These are phyloP conservation scores for Stigmatopora nigra DNA, from an alignment of 2,113 vertebrate genomes.

Conservation along the genomic window DNA sequence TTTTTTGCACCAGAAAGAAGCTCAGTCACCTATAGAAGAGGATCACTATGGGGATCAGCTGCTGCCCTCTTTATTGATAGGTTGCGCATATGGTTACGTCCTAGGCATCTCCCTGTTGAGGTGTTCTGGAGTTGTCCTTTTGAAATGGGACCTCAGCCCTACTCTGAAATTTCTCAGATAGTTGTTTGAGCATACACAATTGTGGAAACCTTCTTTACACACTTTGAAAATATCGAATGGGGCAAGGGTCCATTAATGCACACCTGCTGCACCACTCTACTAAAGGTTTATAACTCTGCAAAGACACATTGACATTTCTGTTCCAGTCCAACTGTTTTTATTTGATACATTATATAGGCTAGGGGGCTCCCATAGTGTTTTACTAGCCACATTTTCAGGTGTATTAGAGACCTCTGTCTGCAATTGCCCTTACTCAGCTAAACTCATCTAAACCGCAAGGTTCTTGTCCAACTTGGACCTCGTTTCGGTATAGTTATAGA, in stretches of 20 bases:
- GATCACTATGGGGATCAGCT: too few species aligned
- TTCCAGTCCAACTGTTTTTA: constrained; percentile 1
- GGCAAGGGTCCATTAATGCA: not conserved
- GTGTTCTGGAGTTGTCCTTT: too few species aligned
- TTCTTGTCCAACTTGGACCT: not conserved
- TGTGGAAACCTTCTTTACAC: not conserved
- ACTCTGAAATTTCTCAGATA: too few species aligned
- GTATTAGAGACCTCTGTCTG: not conserved
- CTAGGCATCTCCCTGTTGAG: too few species aligned
- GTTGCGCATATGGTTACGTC: too few species aligned
- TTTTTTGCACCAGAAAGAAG: too few species aligned
- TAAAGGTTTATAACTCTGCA: constrained; percentile 3
- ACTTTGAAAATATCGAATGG: not conserved
- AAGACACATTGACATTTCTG: not conserved
- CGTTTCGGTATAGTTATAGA: not conserved
- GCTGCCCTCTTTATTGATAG: too few species aligned
- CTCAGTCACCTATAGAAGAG: too few species aligned
- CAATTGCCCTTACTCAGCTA: not conserved
- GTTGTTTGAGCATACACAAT: not conserved
- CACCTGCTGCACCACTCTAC: not conserved
- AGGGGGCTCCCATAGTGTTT: not conserved
- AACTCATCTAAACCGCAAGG: not conserved
- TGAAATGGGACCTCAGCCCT: too few species aligned
- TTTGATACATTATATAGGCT: not conserved
- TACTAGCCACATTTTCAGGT: not conserved